Conservation (phyloP, 1,140 invertebrate genomes). For the Lucilia cuprina region DNA sequence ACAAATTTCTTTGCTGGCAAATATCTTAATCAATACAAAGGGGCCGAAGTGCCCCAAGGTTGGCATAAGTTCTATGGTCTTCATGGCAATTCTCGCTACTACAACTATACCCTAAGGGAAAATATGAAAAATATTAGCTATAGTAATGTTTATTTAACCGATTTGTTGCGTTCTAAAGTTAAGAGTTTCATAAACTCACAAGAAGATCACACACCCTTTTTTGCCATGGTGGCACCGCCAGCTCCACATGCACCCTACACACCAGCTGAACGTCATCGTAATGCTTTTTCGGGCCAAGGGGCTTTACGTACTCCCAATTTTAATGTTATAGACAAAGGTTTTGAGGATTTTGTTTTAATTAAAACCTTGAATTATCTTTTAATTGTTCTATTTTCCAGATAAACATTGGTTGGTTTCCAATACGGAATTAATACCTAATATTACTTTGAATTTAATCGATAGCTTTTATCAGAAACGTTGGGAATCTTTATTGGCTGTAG, state of each 20-base stretch:
- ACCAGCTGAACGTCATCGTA: constrained; percentile 75
- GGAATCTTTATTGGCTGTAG: constrained; percentile 83
- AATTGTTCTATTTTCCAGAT: constrained; percentile 60
- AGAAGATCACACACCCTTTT: constrained; percentile 68
- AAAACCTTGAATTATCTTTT: too few relatives aligned
- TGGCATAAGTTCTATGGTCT: constrained; percentile 84
- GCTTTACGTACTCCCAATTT: constrained; percentile 78
- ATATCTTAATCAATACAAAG: constrained; percentile 84
- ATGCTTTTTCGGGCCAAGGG: constrained; percentile 67
- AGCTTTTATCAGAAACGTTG: constrained; percentile 73
- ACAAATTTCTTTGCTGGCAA: constrained; percentile 86
- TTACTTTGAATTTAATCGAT: constrained; percentile 70
- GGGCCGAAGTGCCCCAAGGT: constrained; percentile 75
- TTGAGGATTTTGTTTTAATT: too few relatives aligned
- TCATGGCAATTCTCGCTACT: constrained; percentile 86
- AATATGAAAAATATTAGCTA: constrained; percentile 73
- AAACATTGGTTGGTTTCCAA: constrained; percentile 84
- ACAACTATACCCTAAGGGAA: constrained; percentile 85
- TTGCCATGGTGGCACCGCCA: constrained; percentile 85
- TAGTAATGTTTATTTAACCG: constrained; percentile 79
- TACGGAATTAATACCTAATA: constrained; percentile 68
- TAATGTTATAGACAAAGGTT: constrained; percentile 65
- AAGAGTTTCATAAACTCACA: constrained; percentile 67
- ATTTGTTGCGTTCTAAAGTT: constrained; percentile 73
- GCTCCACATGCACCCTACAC: constrained; percentile 86